A percentile compares a stretch with the other conserved stretches of the same genome.
phyloP scores from a whole-genome alignment of 2,888 invertebrate genomes.

The Lasioglossum lativentre region DNA sequence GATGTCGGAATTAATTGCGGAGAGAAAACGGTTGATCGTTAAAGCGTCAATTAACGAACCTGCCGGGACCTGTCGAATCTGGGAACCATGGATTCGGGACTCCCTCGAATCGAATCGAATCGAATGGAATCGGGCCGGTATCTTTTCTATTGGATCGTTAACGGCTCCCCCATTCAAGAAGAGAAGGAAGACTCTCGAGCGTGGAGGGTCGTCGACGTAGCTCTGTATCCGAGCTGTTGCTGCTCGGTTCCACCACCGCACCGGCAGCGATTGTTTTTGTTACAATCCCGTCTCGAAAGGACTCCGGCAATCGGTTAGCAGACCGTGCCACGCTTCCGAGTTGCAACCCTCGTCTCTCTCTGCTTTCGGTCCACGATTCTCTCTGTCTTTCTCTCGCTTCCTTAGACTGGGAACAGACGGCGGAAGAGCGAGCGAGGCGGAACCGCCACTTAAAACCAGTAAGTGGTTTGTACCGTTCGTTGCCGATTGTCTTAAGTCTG shows the following conservation, averaged over 20 bases:
- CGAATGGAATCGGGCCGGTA: conserved; percentile 8
- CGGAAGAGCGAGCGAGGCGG: conserved; percentile 48
- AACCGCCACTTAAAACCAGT: conserved; percentile 69
- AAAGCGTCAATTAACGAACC: conserved; percentile 17
- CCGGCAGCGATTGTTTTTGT: conserved; percentile 53
- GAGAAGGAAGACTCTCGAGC: conserved; percentile 20
- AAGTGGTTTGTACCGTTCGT: conserved; percentile 71
- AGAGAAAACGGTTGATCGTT: conserved; percentile 12
- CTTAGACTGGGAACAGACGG: conserved; percentile 12
- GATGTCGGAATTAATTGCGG: conserved; percentile 4
- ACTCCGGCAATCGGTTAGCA: conserved; percentile 34
- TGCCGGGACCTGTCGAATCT: neutral
- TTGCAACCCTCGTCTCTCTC: conserved; percentile 31
- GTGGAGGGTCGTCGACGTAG: conserved; percentile 25
- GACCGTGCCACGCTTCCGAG: conserved; percentile 43
- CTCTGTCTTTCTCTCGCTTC: neutral
- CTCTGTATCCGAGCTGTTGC: conserved; percentile 23
- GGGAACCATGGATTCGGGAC: conserved; percentile 8
- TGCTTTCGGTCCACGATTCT: neutral
- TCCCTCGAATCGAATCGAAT: neutral
- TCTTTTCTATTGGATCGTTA: conserved; percentile 26
- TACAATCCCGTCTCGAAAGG: conserved; percentile 38
- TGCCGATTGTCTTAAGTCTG: conserved; percentile 66
- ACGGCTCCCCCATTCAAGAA: conserved; percentile 8
- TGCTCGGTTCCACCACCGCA: conserved; percentile 18